phyloP scores from a whole-genome alignment of 1,140 invertebrate species.

The Drosophila ananassae region DNA sequence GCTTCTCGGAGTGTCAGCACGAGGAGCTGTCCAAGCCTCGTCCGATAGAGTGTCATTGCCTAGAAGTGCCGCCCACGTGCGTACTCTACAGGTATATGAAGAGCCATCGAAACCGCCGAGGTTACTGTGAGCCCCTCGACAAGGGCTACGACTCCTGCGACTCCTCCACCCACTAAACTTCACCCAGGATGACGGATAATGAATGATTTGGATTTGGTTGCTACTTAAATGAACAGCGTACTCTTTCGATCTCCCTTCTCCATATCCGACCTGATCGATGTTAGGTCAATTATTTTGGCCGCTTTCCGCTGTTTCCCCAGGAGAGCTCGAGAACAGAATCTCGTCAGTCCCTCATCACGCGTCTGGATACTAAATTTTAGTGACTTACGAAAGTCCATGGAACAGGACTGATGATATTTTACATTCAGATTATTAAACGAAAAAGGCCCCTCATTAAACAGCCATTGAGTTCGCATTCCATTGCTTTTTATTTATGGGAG shows the following conservation, averaged over 20 bases:
- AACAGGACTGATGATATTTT: not conserved
- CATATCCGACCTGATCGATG: not conserved
- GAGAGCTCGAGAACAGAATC: too few species aligned
- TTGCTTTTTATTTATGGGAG: too few species aligned
- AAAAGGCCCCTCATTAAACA: not conserved
- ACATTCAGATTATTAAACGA: not conserved
- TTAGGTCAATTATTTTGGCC: not conserved
- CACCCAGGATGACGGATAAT: not conserved
- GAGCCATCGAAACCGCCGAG: rapidly evolving
- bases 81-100: not conserved
- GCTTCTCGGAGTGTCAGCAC: slow-evolving; percentile 48
- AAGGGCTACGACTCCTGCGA: not conserved
- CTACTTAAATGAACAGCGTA: not conserved
- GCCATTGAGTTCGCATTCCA: too few species aligned
- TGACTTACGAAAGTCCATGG: not conserved
- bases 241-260: not conserved
- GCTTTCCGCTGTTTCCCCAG: not conserved
- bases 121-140: not conserved
- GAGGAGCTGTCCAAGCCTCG: not conserved
- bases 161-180: not conserved
- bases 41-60: slow-evolving; percentile 34
- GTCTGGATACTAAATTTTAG: not conserved
- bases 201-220: not conserved
- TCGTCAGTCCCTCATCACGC: too few species aligned
- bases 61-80: slow-evolving; percentile 2